These are phyloP conservation scores for Lemur catta DNA, from an alignment of 2,797 vertebrate species.

Conservation along the genomic window DNA sequence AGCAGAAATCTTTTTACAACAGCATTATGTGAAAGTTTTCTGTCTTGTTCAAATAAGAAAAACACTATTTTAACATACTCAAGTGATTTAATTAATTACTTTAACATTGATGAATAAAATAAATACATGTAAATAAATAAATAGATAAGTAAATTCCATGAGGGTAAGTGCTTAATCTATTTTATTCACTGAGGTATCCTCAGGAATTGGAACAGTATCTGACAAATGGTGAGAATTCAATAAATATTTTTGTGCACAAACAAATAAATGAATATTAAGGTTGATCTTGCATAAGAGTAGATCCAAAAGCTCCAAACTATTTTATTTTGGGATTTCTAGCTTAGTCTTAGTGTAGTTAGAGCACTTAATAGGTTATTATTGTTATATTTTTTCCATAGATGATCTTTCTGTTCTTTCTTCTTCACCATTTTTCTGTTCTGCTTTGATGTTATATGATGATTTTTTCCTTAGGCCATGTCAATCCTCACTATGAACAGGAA, in stretches of 20 bases:
- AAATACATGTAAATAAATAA: background rate
- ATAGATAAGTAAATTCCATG: background rate
- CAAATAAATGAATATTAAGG: background rate
- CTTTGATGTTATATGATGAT: background rate
- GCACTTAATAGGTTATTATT: background rate
- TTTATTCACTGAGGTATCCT: background rate
- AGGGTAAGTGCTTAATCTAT: background rate
- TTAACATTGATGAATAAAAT: slow-evolving; percentile 34
- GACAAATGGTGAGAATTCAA: background rate
- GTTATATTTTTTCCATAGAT: background rate
- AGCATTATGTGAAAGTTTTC: background rate
- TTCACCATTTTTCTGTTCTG: background rate
- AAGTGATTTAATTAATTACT: background rate
- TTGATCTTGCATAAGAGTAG: background rate
- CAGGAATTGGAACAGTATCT: background rate
- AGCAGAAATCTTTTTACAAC: background rate
- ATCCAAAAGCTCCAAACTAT: background rate
- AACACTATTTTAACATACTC: background rate
- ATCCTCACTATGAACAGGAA: background rate
- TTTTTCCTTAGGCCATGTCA: background rate
- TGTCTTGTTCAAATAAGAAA: background rate
- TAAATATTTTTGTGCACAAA: slow-evolving; percentile 27
- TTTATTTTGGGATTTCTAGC: background rate
- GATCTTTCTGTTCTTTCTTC: background rate
- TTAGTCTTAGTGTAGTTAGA: background rate